These are phyloP conservation scores for Tribolium castaneum DNA, from an alignment of 1,140 invertebrate species.

Conservation along the genomic window DNA sequence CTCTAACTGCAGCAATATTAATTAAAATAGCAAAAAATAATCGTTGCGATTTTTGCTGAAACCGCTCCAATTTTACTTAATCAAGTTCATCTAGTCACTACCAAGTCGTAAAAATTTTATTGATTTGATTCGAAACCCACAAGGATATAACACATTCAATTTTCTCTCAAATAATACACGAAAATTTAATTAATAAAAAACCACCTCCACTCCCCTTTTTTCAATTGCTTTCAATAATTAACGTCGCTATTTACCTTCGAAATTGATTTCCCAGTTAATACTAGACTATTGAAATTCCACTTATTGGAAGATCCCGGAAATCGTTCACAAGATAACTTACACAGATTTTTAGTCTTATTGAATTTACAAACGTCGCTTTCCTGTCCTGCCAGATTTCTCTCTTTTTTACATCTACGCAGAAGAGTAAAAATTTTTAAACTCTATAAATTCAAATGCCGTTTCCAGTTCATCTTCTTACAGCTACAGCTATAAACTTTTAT, in stretches of 20 bases:
- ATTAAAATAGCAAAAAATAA: constrained; percentile 18
- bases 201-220: background rate
- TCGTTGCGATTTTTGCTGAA: background rate
- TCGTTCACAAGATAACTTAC: background rate
- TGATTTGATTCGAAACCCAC: background rate
- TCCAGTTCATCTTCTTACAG: background rate
- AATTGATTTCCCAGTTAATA: constrained; percentile 24
- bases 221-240: background rate
- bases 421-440: background rate
- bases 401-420: background rate
- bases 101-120: constrained; percentile 19
- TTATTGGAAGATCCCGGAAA: constrained; percentile 12
- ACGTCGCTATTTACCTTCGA: constrained; percentile 14
- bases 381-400: background rate
- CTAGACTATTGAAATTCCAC: background rate
- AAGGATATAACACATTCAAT: background rate
- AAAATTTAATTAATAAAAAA: constrained; percentile 24
- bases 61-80: background rate
- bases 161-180: background rate
- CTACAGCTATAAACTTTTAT: background rate
- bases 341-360: constrained; percentile 8
- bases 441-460: background rate
- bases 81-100: constrained; percentile 4
- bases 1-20: background rate
- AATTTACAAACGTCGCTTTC: background rate